Base-by-base conservation (phyloP, 2,797 vertebrate species). In the Rhinatrema bivittatum region DNA sequence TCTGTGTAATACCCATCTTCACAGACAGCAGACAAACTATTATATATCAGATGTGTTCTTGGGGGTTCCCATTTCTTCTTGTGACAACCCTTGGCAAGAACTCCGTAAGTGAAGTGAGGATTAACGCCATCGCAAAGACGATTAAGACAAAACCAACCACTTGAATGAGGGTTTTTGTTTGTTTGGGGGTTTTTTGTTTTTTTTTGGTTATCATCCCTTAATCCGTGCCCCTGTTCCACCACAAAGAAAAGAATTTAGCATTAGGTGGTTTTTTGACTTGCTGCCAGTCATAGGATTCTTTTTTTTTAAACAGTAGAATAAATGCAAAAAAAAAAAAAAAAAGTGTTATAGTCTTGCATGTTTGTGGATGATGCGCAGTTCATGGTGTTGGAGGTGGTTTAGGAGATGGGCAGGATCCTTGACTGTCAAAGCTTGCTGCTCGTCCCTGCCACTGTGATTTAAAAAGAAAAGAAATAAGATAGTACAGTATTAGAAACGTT, bases 351-450 rank as follows among this genome's bases (percentile, higher is more conserved):
- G 69, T 68, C 64, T 64, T 9, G 0, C 20, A 3, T 9, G 28
- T 4, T 11, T 18, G 31, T 15, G 49, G 22, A 7, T 2, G 28
- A n/a, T 1, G 16, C 4, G 35, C 16, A 5, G 30, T 42, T 95
- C 91, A 97, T 1, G 95, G 94, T 6, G 89, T 93, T 10, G 89
- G 78, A 13, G 93, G 90, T 38, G 89, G 89, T 60, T 91, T 87
- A 9, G 94, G 94, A 19, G 93, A 97, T 11, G 94, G 91, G 58
- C 94, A 94, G 19, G 94, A 97, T 21, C 93, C 88, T 70, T 97
- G 91, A 65, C 94, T 97, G 87, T 98, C 94, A 30, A 97, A 93
- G 73, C 95, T 99, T 26, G 94, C 91, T 7, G 93, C 88, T 54
- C 91, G 89, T 43, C 90, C 89, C 53, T 96, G 93, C 94, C 95